A percentile compares a stretch with the other conserved stretches of the same genome.
These are phyloP conservation scores for Dendroctonus ponderosae DNA, from an alignment of 1,140 invertebrate species.

Conservation along the genomic window DNA sequence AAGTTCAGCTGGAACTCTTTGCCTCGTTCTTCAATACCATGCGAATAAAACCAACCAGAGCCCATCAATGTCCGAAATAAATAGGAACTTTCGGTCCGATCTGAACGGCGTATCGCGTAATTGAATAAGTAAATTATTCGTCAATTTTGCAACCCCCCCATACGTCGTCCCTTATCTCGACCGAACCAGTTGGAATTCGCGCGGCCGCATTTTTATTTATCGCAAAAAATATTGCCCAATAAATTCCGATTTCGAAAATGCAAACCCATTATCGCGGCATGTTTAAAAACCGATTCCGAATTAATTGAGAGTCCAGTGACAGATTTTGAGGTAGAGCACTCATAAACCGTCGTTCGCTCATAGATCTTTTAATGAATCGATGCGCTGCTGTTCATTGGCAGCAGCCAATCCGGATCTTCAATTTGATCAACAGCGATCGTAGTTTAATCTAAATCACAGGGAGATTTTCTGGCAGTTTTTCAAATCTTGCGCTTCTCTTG, in stretches of 20 bases:
- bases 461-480: no score
- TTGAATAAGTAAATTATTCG: constrained; percentile 15
- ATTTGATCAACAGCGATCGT: no score
- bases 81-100: not conserved
- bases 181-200: constrained; percentile 12
- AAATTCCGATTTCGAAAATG: constrained; percentile 12
- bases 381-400: not conserved
- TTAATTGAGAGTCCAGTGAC: constrained; percentile 32
- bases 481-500: no score
- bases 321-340: constrained; percentile 37
- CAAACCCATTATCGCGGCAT: constrained; percentile 27
- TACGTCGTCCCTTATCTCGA: constrained; percentile 16
- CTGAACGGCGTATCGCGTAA: constrained; percentile 1
- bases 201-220: constrained; percentile 21
- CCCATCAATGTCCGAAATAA: no score
- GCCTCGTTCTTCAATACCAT: no score
- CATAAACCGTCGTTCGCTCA: constrained; percentile 41
- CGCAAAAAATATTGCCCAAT: constrained; percentile 20
- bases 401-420: no score
- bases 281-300: constrained; percentile 25
- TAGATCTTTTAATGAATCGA: constrained; percentile 35
- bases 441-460: no score
- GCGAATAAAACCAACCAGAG: no score
- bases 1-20: no score
- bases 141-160: constrained; percentile 6